A percentile compares a stretch with the other conserved stretches of the same genome.
Evolutionary conservation across 1,140 invertebrate species (phyloP).

Genomic region (Orussus abietinus): DNA sequence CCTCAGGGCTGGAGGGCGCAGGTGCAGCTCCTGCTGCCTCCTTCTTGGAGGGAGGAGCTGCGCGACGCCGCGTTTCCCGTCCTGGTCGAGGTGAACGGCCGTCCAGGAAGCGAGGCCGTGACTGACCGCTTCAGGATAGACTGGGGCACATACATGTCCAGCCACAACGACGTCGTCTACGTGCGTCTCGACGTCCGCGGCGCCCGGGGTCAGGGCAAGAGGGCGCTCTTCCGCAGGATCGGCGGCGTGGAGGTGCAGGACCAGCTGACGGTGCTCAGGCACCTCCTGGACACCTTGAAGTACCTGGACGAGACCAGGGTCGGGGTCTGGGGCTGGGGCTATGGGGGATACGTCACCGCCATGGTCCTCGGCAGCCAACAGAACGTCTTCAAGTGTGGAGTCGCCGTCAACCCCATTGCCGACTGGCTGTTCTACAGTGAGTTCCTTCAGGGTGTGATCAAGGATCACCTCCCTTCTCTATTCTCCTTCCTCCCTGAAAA

Average conservation of each 20-base stretch:
- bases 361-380: constrained; percentile 84
- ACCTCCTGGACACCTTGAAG: constrained; percentile 75
- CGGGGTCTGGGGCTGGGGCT: constrained; percentile 96
- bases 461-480: too few species aligned
- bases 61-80: constrained; percentile 80
- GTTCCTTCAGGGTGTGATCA: too few species aligned
- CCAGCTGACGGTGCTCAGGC: constrained; percentile 79
- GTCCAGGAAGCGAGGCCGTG: constrained; percentile 83
- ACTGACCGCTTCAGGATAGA: constrained; percentile 81
- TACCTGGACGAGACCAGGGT: constrained; percentile 84
- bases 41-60: constrained; percentile 78
- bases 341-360: constrained; percentile 88
- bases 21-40: constrained; percentile 74
- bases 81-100: constrained; percentile 83
- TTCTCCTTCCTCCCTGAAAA: not conserved
- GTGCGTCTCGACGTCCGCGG: constrained; percentile 85
- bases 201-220: constrained; percentile 74
- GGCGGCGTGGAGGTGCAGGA: constrained; percentile 86
- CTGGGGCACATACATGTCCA: constrained; percentile 92
- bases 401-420: constrained; percentile 88
- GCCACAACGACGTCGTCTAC: constrained; percentile 85
- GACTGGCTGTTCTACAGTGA: constrained; percentile 95
- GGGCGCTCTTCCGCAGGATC: constrained; percentile 72
- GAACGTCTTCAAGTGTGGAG: constrained; percentile 84
- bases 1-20: constrained; percentile 73